These are phyloP conservation scores for Stenodera caucasica DNA, from an alignment of 2,888 invertebrate genomes.

Conservation along the genomic window DNA sequence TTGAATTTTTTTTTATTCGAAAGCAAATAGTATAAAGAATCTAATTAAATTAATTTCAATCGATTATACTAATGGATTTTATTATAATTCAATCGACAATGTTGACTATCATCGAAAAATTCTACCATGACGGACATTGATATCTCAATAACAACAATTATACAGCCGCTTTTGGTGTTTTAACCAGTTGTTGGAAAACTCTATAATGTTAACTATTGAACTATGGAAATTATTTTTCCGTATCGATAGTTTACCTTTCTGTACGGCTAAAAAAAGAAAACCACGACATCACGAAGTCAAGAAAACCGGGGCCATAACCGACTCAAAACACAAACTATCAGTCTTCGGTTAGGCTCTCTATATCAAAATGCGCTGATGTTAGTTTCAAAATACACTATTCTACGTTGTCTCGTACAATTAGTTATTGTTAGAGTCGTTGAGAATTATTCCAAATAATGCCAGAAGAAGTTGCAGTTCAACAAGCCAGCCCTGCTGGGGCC, in stretches of 20 bases:
- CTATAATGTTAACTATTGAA: neutral
- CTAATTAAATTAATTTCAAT: neutral
- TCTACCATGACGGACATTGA: neutral
- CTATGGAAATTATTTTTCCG: neutral
- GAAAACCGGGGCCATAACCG: neutral
- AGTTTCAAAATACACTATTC: neutral
- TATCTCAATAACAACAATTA: neutral
- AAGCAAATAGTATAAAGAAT: neutral
- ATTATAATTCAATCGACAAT: neutral
- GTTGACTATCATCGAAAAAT: neutral
- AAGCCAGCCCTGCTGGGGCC: constrained; percentile 1
- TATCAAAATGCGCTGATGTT: neutral
- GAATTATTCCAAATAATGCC: neutral
- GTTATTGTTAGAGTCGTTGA: neutral
- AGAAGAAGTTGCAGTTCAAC: neutral
- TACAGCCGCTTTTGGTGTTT: neutral
- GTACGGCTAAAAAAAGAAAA: neutral
- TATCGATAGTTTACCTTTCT: neutral
- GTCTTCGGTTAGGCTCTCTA: neutral
- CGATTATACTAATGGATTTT: neutral
- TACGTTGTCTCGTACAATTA: neutral
- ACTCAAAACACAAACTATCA: neutral
- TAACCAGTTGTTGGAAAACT: neutral
- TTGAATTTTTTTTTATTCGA: neutral
- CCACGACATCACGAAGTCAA: neutral